Evolutionary conservation across 1,140 invertebrate species (phyloP).

Genomic region (Diprion similis): DNA sequence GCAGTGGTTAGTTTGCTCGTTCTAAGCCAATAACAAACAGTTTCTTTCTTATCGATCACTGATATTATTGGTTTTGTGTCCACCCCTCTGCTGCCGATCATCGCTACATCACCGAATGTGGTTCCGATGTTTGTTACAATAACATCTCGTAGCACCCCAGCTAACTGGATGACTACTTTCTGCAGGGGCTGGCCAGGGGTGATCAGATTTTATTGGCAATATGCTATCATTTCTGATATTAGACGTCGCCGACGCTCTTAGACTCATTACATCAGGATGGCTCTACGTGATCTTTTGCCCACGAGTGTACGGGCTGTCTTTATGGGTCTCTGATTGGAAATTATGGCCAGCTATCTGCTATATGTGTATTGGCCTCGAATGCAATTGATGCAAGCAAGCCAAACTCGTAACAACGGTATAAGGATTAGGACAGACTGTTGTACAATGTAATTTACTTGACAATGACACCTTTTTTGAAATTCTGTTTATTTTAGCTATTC

Average conservation of each 20-base stretch:
- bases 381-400: no score
- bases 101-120: constrained; percentile 50
- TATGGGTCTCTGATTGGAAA: not conserved
- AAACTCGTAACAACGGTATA: no score
- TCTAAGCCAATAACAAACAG: not conserved
- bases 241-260: constrained; percentile 61
- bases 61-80: constrained; percentile 50
- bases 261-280: constrained; percentile 55
- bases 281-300: constrained; percentile 49
- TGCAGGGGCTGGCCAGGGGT: constrained; percentile 38
- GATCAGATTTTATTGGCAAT: constrained; percentile 62
- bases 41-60: constrained; percentile 44
- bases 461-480: no score
- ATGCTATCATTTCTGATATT: constrained; percentile 64
- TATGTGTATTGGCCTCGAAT: not conserved
- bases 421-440: no score
- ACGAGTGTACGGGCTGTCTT: not conserved
- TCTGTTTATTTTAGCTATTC: no score
- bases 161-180: constrained; percentile 34
- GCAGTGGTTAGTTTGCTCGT: no score
- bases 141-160: constrained; percentile 44
- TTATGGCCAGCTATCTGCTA: not conserved
- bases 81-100: constrained; percentile 28
- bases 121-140: constrained; percentile 55
- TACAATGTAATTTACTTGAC: no score